Evolutionary conservation across 2,888 invertebrate species (phyloP).

Genomic region (Lissocephala sabroskyi): DNA sequence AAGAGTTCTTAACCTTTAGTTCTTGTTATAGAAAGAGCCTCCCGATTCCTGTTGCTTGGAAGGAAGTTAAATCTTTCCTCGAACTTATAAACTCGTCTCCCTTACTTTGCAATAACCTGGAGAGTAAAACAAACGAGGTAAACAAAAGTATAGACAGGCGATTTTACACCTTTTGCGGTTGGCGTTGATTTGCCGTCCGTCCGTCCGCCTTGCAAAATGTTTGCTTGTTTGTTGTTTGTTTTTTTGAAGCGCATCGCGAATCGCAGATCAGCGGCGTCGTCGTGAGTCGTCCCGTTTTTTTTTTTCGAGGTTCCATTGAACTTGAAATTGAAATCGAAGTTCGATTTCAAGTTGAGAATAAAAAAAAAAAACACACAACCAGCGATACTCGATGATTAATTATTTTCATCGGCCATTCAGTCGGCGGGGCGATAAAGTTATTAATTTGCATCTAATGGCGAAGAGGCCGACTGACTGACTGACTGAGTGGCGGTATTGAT

Average conservation of each 20-base stretch:
- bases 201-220: too few species aligned
- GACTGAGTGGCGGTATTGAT: neutral
- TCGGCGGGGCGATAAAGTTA: slow-evolving; percentile 22
- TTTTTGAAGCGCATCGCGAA: neutral
- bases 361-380: slow-evolving; percentile 4
- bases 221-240: too few species aligned
- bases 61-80: too few species aligned
- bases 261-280: neutral
- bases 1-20: too few species aligned
- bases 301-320: slow-evolving; percentile 28
- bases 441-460: slow-evolving; percentile 18
- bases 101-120: too few species aligned
- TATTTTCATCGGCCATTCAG: slow-evolving; percentile 7
- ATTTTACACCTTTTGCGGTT: neutral
- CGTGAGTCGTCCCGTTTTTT: neutral
- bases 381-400: slow-evolving; percentile 20
- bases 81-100: too few species aligned
- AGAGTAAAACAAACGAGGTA: too few species aligned
- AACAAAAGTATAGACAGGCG: too few species aligned
- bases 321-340: slow-evolving; percentile 29
- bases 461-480: neutral
- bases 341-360: slow-evolving; percentile 11
- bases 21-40: too few species aligned
- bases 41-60: too few species aligned
- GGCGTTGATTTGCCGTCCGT: too few species aligned